Percentiles rank a stretch among this genome's conserved stretches.
Evolutionary conservation across 2,797 vertebrate genomes (phyloP).

Genomic region (Pterois miles): DNA sequence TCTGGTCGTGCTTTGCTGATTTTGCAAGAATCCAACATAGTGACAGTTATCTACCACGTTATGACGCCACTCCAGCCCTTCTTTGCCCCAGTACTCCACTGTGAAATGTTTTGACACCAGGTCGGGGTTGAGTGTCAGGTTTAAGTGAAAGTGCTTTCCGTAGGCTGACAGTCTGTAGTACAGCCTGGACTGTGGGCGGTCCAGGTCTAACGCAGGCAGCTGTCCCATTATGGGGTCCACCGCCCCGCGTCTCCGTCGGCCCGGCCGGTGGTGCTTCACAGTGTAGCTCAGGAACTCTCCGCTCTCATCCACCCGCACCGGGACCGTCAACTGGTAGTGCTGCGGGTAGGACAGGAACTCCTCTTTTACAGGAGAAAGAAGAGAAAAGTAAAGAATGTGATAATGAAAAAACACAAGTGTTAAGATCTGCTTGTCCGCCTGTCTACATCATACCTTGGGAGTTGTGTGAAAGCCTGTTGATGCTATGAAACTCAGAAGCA

Average conservation of each 20-base stretch:
- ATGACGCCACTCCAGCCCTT: slow-evolving; percentile 93
- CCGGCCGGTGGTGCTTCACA: slow-evolving; percentile 94
- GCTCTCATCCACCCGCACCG: slow-evolving; percentile 93
- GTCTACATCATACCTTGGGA: slow-evolving; percentile 92
- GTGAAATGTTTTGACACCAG: slow-evolving; percentile 96
- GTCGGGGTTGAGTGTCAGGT: slow-evolving; percentile 95
- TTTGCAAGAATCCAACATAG: slow-evolving; percentile 95
- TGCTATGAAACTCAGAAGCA: slow-evolving; percentile 91
- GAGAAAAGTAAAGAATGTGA: slow-evolving; percentile 1
- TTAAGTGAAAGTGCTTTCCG: slow-evolving; percentile 98
- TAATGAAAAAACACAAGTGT: background rate
- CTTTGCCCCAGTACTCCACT: slow-evolving; percentile 97
- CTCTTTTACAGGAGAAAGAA: slow-evolving; percentile 86
- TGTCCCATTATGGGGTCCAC: slow-evolving; percentile 48
- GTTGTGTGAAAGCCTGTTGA: slow-evolving; percentile 91
- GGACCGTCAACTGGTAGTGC: slow-evolving; percentile 97
- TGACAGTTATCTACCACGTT: slow-evolving; percentile 94
- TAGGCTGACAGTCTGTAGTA: slow-evolving; percentile 98
- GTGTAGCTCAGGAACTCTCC: slow-evolving; percentile 98
- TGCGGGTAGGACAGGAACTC: slow-evolving; percentile 99
- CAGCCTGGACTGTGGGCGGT: slow-evolving; percentile 88
- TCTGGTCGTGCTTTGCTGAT: slow-evolving; percentile 90
- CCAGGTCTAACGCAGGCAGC: slow-evolving; percentile 72
- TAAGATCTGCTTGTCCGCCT: background rate
- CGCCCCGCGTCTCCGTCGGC: slow-evolving; percentile 89